phyloP scores from a whole-genome alignment of 2,888 invertebrate genomes.

The Sphaerophoria taeniata region DNA sequence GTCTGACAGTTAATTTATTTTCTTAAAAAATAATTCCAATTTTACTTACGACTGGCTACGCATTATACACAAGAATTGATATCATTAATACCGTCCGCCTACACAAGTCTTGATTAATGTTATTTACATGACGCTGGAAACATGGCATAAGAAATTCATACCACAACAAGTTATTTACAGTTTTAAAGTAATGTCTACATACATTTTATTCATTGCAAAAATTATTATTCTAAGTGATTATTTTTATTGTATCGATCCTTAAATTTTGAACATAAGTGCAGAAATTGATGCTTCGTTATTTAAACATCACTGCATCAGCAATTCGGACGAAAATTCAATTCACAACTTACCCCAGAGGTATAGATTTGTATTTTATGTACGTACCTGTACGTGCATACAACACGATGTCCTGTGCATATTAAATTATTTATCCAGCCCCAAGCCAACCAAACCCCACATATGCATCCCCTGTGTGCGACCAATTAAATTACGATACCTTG shows the following conservation, averaged over 20 bases:
- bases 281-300: not conserved
- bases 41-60: too few species aligned
- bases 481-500: conserved; percentile 37
- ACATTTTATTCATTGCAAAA: too few species aligned
- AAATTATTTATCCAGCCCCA: conserved; percentile 27
- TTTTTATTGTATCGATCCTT: not conserved
- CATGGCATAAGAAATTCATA: too few species aligned
- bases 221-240: too few species aligned
- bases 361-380: conserved; percentile 11
- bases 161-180: too few species aligned
- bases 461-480: conserved; percentile 40
- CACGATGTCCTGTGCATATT: conserved; percentile 28
- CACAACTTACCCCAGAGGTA: conserved; percentile 33
- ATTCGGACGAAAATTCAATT: conserved; percentile 42
- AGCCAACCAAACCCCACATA: not conserved
- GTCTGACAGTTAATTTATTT: too few species aligned
- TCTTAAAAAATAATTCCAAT: too few species aligned
- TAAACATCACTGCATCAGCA: conserved; percentile 10
- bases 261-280: not conserved
- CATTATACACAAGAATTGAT: too few species aligned
- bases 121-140: too few species aligned
- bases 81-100: too few species aligned
- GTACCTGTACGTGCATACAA: conserved; percentile 3
- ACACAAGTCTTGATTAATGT: too few species aligned
- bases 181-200: too few species aligned